Base-by-base conservation (phyloP, 2,113 vertebrate genomes). In the Craseonycteris thonglongyai region DNA sequence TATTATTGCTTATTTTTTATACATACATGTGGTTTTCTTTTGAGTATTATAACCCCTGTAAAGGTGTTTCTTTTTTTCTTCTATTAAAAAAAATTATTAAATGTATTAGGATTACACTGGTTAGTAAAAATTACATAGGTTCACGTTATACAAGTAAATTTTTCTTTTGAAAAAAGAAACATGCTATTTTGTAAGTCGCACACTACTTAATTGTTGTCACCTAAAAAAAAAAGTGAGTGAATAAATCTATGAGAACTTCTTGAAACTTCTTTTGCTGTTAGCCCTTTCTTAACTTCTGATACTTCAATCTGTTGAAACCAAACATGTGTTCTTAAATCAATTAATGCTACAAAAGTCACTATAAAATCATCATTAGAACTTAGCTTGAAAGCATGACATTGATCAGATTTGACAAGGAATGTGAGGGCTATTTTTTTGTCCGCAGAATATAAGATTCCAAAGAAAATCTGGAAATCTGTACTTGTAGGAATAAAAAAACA, bases 311-410 rank as follows among this genome's bases (percentile, higher is more conserved):
- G 75, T 96, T 97, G 97, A 98, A 97, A 96, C 51, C 18, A 94
- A 92, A 49, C 88, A 78, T 24, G 40, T 94, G 97, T 97, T 75
- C n/a, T 95, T 94, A 97, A 96, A 72, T 79, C 97, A 97, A 96
- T 96, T 93, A 96, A 96, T 96, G 83, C 66, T 85, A 92, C 22
- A 94, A 97, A 96, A 95, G n/a, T 97, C 69, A 94, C 45, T 97
- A 89, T 93, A 94, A 97, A 97, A 97, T 86, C 68, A 95, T 93
- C 74, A 86, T 96, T 97, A 87, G 35, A 97, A 93, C 51, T 96
- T 96, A 94, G 90, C 78, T 96, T 95, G 89, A 95, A 97, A 98
- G 97, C 88, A 96, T 85, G 79, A 74, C 72, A 96, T 61, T 97
- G 24, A 87, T 69, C 16, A 97, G 97, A 96, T 24, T 45, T 97